Evolutionary conservation across 2,113 vertebrate species (phyloP), one percentile per base, ranked within the genome.

Genomic region (Rallus limicola): DNA sequence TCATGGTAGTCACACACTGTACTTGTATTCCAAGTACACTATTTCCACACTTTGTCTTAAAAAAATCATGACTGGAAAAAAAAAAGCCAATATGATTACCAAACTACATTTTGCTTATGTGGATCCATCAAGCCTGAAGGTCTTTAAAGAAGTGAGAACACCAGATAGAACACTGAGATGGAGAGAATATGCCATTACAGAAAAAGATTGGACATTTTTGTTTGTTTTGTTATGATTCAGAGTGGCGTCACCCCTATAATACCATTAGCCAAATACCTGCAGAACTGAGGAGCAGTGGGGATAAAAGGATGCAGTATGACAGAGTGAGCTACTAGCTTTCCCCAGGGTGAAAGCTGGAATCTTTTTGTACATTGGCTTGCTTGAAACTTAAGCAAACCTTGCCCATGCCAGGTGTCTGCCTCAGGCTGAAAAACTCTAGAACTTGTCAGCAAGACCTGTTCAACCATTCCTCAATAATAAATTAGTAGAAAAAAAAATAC

Each of bases 401-500:
- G 55, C 25, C 52, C n/a, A 13, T 68, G 31, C 8, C 42, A 75
- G 36, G 5, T 42, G 33, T 64, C 36, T 63, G 86, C 62, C 71
- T 82, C 23, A 34, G 42, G 62, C 18, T 71, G 56, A 67, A 87
- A 82, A 63, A 18, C 5, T 86, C 26, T 58, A 78, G 62, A 84
- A 84, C 24, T 58, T 58, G 15, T 77, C 44, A 56, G 68, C 10
- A 86, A 72, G 81, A 84, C 18, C n/a, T 56, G 15, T 65, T 80
- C 36, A 67, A 29, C 15, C 18, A 59, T 82, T 90, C 79, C 23
- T 72, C 19, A 92, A 3, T 34, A 91, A 44, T 9, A 70, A 82
- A 59, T 33, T 3, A 12, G 8, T 2, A 8, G 2, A 1, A 1
- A 34, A 56, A 55, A 78, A 53, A 50, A 13, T 0, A 52, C 25